These are phyloP conservation scores for Trichopria drosophilae DNA, from an alignment of 2,888 invertebrate species.

Conservation along the genomic window DNA sequence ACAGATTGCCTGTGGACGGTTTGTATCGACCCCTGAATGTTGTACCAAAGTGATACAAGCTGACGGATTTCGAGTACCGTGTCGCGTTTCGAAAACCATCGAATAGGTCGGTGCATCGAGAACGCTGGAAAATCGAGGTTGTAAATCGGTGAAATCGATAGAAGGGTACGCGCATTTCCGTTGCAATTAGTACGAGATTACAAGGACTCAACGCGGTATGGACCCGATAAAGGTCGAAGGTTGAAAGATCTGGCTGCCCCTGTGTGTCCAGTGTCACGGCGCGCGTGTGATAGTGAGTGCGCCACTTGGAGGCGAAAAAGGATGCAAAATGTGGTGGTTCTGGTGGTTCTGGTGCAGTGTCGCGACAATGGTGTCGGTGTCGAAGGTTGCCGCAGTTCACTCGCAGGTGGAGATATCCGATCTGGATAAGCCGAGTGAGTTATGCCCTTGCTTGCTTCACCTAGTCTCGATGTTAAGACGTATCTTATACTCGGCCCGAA, in stretches of 20 bases:
- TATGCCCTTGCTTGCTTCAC: no score
- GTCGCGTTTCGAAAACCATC: no score
- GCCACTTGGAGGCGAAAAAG: slow-evolving; percentile 21
- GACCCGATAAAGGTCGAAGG: slow-evolving; percentile 9
- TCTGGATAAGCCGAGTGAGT: slow-evolving; percentile 55
- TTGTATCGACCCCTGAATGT: no score
- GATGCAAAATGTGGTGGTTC: slow-evolving; percentile 49
- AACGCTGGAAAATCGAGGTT: no score
- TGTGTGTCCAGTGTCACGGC: slow-evolving; percentile 10
- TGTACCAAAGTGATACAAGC: no score
- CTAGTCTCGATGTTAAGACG: background rate
- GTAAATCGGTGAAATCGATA: no score
- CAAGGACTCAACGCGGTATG: slow-evolving; percentile 26
- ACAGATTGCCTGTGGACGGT: no score
- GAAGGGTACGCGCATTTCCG: slow-evolving; percentile 22
- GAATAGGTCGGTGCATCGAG: no score
- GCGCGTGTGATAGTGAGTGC: slow-evolving; percentile 1
- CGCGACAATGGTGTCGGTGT: slow-evolving; percentile 46
- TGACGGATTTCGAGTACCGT: no score
- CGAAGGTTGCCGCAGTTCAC: slow-evolving; percentile 45
- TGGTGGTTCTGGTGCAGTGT: slow-evolving; percentile 45
- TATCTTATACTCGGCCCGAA: no score
- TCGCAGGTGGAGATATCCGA: slow-evolving; percentile 49
- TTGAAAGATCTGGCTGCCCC: background rate
- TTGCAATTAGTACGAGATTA: slow-evolving; percentile 43